Evolutionary conservation across 23 tunicate species (phyloP), one percentile per base, ranked within the genome.

Genomic region (Halocynthia roretzi): DNA sequence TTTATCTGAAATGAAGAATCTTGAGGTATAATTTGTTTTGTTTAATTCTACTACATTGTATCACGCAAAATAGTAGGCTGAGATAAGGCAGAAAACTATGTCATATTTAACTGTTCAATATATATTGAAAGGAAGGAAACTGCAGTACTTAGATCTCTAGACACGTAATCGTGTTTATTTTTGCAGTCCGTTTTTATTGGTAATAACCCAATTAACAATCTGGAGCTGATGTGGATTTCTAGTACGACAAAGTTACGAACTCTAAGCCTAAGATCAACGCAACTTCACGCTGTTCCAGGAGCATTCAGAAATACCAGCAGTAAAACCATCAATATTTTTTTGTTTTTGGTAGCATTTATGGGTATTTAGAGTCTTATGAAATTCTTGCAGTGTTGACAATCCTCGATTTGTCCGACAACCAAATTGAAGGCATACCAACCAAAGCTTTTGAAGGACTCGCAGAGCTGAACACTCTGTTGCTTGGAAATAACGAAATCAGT

Each of bases 341-440:
- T 31, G 44, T 31, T 31, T 31, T 31, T 31, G 44, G 1, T 31
- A 4, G 44, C 44, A 31, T 31, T 31, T 31, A 31, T 31, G 44
- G 44, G 44, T 31, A 31, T 31, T 31, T 31, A 31, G n/a, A n/a
- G 44, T 31, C 44, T 31, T 31, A 55, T 14, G 66, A 22, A 14
- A 55, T 21, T 21, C 0, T 77, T 77, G 14, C 52, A 79, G 83
- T 2, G 19, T 51, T 79, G 62, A 52, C 62, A 22, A 66, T 67
- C 22, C 48, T 79, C 74, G 83, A 79, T 67, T 74, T 79, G 52
- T 79, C 83, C 0, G 75, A 79, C 62, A 79, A 79, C 49, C 8
- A 49, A 18, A 49, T 79, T 11, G 40, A 44, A 22, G 10, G 1
- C 1, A 11, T 79, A 10, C 23, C 22, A 1, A 44, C 48, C 17